These are phyloP conservation scores for Ctenodactylus gundi DNA, from an alignment of 2,113 vertebrate species.

Conservation along the genomic window DNA sequence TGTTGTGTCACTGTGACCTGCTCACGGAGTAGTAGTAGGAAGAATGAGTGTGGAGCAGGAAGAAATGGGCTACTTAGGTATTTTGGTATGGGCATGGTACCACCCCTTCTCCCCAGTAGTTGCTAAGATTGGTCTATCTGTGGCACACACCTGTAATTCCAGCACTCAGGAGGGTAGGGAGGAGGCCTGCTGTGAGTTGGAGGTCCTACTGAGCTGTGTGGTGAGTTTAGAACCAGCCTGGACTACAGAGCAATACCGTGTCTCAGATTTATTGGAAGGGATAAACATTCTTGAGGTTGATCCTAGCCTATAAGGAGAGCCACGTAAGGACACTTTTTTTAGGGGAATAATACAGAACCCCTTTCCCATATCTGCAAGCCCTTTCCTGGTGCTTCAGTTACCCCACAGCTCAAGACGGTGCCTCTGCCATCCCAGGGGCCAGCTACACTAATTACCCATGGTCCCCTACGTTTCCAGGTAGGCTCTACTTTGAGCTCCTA, in stretches of 20 bases:
- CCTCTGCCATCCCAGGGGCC: neutral
- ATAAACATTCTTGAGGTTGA: neutral
- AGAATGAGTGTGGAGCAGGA: accelerated
- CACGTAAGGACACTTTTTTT: neutral
- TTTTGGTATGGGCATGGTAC: neutral
- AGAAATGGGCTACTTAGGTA: neutral
- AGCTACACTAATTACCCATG: neutral
- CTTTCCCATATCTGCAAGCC: no score
- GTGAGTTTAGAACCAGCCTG: no score
- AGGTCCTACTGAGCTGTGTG: no score
- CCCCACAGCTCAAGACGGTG: neutral
- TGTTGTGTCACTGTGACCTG: slow-evolving; percentile 46
- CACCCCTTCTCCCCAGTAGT: neutral
- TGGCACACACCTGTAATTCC: no score
- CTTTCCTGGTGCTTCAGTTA: accelerated
- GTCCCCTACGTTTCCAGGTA: neutral
- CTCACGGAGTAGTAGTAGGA: neutral
- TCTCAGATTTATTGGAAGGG: no score
- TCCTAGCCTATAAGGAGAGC: neutral
- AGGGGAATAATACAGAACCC: no score
- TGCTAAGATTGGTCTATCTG: no score
- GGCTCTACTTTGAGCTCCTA: neutral
- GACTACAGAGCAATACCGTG: no score
- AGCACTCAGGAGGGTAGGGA: no score
- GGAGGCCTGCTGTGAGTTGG: no score